Conservation (phyloP, 2,113 vertebrate genomes). For the Aldabrachelys gigantea region DNA sequence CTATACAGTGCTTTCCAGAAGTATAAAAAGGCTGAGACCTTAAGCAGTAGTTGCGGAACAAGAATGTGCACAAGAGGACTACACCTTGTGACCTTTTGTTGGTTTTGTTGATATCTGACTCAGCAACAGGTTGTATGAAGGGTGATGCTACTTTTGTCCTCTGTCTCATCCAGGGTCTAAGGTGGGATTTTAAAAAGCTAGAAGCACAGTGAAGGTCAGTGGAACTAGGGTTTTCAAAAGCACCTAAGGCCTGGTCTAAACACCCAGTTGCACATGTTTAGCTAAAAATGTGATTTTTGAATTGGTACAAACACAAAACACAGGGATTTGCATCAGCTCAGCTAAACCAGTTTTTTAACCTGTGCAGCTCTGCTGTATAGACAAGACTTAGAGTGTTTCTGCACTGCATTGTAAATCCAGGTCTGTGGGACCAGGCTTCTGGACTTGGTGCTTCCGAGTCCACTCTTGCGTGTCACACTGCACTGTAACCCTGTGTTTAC, state of each 20-base stretch:
- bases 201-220: accelerated
- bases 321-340: accelerated
- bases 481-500: no score
- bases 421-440: no score
- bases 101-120: accelerated
- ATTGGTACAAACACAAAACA: no score
- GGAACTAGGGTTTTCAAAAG: accelerated
- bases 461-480: no score
- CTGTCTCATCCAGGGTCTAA: accelerated
- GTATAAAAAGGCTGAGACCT: not conserved
- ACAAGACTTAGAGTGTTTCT: not conserved
- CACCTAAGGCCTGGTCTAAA: accelerated
- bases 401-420: no score
- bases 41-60: accelerated
- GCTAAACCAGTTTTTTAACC: accelerated
- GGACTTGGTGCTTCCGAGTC: no score
- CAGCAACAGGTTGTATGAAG: accelerated
- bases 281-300: accelerated
- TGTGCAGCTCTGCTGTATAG: accelerated
- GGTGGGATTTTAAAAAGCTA: accelerated
- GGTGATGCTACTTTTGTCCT: accelerated
- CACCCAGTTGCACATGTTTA: accelerated
- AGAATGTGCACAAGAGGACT: accelerated
- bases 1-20: accelerated
- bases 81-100: accelerated